Conservation (phyloP, 1,140 invertebrate genomes). For the Calephelis nemesis region DNA sequence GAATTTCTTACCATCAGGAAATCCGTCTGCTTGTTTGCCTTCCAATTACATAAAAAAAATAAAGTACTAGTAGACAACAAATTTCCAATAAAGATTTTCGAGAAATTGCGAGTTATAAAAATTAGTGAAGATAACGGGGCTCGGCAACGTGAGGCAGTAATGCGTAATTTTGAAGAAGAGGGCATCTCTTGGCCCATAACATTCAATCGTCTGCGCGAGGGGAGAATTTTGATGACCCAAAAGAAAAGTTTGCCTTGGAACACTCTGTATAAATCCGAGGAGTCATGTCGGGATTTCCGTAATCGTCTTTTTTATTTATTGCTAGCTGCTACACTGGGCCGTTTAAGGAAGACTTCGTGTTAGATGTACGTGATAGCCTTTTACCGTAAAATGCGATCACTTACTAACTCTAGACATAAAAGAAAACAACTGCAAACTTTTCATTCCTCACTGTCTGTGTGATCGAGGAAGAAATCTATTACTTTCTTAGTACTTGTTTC, state of each 20-base stretch:
- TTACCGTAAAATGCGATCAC: conserved; percentile 9
- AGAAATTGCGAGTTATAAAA: no score
- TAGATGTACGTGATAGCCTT: conserved; percentile 18
- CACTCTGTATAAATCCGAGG: conserved; percentile 68
- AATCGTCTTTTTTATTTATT: conserved; percentile 73
- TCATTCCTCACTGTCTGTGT: background rate
- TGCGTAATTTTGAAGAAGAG: conserved; percentile 61
- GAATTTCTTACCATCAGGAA: no score
- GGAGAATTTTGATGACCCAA: conserved; percentile 71
- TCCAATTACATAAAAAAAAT: no score
- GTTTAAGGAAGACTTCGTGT: conserved; percentile 41
- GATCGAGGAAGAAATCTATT: background rate
- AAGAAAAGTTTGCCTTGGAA: conserved; percentile 65
- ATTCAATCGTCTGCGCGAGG: conserved; percentile 72
- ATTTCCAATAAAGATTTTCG: no score
- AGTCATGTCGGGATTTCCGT: conserved; percentile 70
- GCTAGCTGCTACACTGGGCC: conserved; percentile 49
- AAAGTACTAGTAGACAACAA: no score
- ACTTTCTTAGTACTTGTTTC: no score
- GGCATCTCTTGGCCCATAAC: conserved; percentile 65
- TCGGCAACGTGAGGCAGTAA: conserved; percentile 52
- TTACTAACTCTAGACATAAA: conserved; percentile 1
- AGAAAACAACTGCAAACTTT: background rate
- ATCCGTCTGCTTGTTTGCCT: no score
- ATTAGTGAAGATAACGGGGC: conserved; percentile 17